Conservation (phyloP, 2,888 invertebrate species). For the Drosophila subsilvestris region DNA sequence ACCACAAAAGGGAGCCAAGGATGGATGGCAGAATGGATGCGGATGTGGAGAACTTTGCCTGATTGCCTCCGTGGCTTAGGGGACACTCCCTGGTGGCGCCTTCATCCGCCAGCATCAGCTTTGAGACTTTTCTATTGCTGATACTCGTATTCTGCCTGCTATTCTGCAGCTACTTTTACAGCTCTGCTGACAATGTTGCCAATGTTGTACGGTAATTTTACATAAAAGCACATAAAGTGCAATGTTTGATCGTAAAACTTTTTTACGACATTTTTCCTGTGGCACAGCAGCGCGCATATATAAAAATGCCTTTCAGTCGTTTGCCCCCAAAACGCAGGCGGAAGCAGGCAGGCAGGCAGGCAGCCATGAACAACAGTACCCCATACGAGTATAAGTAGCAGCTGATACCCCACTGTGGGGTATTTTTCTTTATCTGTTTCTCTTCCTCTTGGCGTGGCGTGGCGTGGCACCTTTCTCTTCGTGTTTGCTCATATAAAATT, state of each 20-base stretch:
- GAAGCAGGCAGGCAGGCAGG: not conserved
- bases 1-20: conserved; percentile 18
- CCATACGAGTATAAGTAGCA: conserved; percentile 14
- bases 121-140: conserved; percentile 39
- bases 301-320: conserved; percentile 67
- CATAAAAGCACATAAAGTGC: conserved; percentile 81
- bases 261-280: conserved; percentile 80
- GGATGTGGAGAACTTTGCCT: conserved; percentile 67
- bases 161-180: conserved; percentile 67
- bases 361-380: too few relatives aligned
- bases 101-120: conserved; percentile 42
- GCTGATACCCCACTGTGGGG: conserved; percentile 31
- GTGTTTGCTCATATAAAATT: conserved; percentile 76
- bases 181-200: conserved; percentile 79
- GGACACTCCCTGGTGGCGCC: conserved; percentile 41
- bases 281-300: conserved; percentile 52
- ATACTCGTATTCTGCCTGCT: conserved; percentile 25
- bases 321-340: conserved; percentile 4
- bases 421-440: conserved; percentile 76
- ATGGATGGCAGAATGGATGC: not conserved
- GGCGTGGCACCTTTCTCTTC: conserved; percentile 14
- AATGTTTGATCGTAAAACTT: conserved; percentile 81
- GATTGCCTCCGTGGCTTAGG: conserved; percentile 66
- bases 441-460: conserved; percentile 27
- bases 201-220: conserved; percentile 79